A percentile compares a stretch with the other conserved stretches of the same genome.
Evolutionary conservation across 2,888 invertebrate species (phyloP).

Genomic region (Lasius fuliginosus): DNA sequence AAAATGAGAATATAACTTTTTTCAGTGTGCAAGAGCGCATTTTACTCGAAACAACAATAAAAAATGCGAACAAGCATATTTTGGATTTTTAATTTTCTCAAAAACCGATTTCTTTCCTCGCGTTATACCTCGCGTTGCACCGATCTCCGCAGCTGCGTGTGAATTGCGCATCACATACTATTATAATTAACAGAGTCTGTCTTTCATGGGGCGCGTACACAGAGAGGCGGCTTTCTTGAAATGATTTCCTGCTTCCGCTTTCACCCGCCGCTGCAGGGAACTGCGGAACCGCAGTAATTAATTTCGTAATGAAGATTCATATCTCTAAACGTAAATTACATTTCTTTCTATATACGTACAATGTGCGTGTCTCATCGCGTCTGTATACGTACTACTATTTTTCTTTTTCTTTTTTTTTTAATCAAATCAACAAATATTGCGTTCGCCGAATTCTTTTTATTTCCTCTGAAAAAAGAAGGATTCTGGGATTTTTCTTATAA

Average conservation of each 20-base stretch:
- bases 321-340: conserved; percentile 50
- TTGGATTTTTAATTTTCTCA: not conserved
- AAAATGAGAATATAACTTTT: no score
- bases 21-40: no score
- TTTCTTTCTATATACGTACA: conserved; percentile 3
- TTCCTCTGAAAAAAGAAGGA: not conserved
- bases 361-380: not conserved
- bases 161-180: conserved; percentile 5
- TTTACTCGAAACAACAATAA: not conserved
- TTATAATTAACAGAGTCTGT: conserved; percentile 41
- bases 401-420: not conserved
- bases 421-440: not conserved
- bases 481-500: not conserved
- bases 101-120: not conserved
- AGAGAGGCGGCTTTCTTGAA: conserved; percentile 36
- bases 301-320: conserved; percentile 56
- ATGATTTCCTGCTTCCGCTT: conserved; percentile 70
- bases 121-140: not conserved
- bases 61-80: not conserved
- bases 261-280: conserved; percentile 67
- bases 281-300: conserved; percentile 70
- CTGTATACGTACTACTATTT: not conserved
- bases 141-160: conserved; percentile 2
- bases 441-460: not conserved
- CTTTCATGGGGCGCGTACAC: conserved; percentile 6